Percentiles rank a stretch among this genome's conserved stretches.
These are phyloP conservation scores for Nasonovia ribisnigri DNA, from an alignment of 2,888 invertebrate genomes.

Conservation along the genomic window DNA sequence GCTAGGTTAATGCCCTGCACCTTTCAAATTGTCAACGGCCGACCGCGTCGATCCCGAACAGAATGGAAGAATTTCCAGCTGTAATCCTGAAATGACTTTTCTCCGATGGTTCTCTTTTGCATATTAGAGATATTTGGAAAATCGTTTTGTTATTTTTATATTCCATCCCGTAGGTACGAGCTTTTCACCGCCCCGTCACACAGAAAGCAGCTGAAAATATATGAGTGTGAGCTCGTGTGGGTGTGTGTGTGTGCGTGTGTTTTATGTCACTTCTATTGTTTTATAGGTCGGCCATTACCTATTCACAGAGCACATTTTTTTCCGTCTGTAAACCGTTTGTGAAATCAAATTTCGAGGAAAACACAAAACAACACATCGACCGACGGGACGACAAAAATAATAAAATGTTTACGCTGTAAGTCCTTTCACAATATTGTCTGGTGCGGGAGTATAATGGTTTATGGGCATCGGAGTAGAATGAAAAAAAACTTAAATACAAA, in stretches of 20 bases:
- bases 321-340: background rate
- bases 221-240: background rate
- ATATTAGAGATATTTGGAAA: background rate
- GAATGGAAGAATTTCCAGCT: background rate
- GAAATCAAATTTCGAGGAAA: conserved; percentile 39
- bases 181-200: background rate
- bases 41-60: background rate
- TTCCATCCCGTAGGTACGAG: background rate
- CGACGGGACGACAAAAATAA: conserved; percentile 10
- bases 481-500: conserved; percentile 27
- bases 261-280: conserved; percentile 3
- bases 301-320: conserved; percentile 1
- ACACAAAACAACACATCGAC: background rate
- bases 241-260: background rate
- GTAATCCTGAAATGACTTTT: background rate
- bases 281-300: conserved; percentile 18
- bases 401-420: conserved; percentile 29
- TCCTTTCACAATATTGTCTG: conserved; percentile 48
- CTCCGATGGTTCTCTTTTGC: background rate
- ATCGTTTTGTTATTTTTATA: background rate
- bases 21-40: background rate
- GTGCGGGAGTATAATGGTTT: conserved; percentile 19
- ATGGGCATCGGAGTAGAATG: background rate
- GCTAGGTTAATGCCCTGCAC: too few relatives aligned
- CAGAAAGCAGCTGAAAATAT: conserved; percentile 20